Evolutionary conservation across 1,140 invertebrate species (phyloP), one percentile per base, ranked within the genome.

Genomic region (Zaprionus kolodkinae): DNA sequence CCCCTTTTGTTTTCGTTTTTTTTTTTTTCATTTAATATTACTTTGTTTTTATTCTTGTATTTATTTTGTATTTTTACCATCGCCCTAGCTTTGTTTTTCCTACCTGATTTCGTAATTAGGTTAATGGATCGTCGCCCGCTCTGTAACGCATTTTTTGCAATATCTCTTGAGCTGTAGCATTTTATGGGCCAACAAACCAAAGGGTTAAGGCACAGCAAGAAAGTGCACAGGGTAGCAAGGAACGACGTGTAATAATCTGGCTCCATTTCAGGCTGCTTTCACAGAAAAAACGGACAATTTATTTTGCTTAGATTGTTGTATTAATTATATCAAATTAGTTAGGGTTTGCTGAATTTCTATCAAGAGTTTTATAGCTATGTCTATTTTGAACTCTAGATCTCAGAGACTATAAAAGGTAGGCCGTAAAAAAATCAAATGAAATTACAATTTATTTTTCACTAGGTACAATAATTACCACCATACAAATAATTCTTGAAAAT

Each of bases 31-130:
- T 38, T 55, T 40, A 60, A 63, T 56, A 40, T 68, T 43, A 67
- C 40, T 59, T 59, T 21, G 35, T 30, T 64, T 48, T 30, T 5
- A 30, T 66, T 62, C 21, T 64, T 48, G 1, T 5, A 30, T 66
- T 62, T 45, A 45, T 60, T 15, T 21, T 48, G 17, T 69, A 57
- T 43, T 61, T 11, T 66, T 72, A 59, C 17, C 56, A 50, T 60
- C 40, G 64, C 45, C 50, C 50, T 10, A 65, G 30, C 68, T 67
- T 40, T 83, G 76, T 80, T 78, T 71, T 79, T 63, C 64, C 72
- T 80, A 63, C 66, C 80, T 78, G 67, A 15, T n/a, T 75, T 80
- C 64, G 80, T 79, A 87, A 87, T 87, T 87, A 87, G 84, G 84
- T 88, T 88, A 87, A 87, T 87, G 84, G 85, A 72, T 88, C 74